Base-by-base conservation (phyloP, 2,888 invertebrate species). In the Barypeithes pellucidus region DNA sequence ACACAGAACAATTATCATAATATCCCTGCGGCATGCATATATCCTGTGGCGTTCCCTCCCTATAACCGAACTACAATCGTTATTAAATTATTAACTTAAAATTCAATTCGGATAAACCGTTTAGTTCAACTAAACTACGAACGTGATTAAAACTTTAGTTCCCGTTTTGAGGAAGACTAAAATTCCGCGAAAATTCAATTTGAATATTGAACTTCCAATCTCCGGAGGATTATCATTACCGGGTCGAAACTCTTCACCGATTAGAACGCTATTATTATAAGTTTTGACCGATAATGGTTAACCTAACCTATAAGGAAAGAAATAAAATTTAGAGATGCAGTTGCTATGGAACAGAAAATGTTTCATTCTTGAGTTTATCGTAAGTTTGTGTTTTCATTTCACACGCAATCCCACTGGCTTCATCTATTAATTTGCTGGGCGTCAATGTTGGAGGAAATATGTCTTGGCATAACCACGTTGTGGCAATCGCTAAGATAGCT, bases 1-100 rank as follows among this genome's bases (percentile, higher is more conserved):
- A n/a, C n/a, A n/a, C n/a, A n/a, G n/a, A n/a, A n/a, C n/a, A n/a
- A n/a, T n/a, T n/a, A n/a, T 24, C 5, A 24, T 29, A 29, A 7
- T 29, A 8, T 9, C 2, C 29, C 29, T 29, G 29, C 8, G 29
- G 2, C 43, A 2, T 43, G 7, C 43, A 43, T 43, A 4, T 16
- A 14, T 43, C 14, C 4, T 16, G 16, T 43, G 43, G n/a, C 24
- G n/a, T 50, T 22, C 11, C 50, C 11, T 9, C 3, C 8, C 20
- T 11, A 47, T 9, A 29, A 29, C 7, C 9, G 29, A 29, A 29
- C 29, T 47, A 47, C 39, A 39, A 47, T 3, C 22, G 16, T 33
- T 57, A 57, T 57, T 57, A 57, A 57, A 57, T 57, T 33, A 57
- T 33, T 57, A 33, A 33, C 52, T 57, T 57, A 57, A 57, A 57